Base-by-base conservation (phyloP, 1,140 invertebrate species). In the Himalopsyche phryganea region DNA sequence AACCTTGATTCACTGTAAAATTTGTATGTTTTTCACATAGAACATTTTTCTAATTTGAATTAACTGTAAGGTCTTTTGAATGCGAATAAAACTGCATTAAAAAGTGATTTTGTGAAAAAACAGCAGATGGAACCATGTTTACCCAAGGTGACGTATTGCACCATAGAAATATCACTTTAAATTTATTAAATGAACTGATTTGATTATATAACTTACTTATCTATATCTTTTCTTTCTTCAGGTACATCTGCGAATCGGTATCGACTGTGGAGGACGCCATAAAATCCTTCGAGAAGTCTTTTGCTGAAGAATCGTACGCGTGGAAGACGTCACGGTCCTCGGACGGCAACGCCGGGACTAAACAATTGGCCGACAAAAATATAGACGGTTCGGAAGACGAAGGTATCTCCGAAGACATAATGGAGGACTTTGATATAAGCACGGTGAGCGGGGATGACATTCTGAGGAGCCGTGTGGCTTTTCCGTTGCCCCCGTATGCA, bases 201-300 rank as follows among this genome's bases (percentile, higher is more conserved):
- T n/a, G n/a, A n/a, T n/a, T n/a, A n/a, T n/a, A n/a, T n/a, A n/a
- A n/a, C n/a, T n/a, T n/a, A n/a, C n/a, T n/a, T n/a, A n/a, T n/a
- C n/a, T n/a, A n/a, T n/a, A n/a, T n/a, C n/a, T n/a, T n/a, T 28
- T 28, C 9, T 28, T 28, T 40, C 46, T 50, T 32, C 15, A 63
- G 85, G 85, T 90, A 86, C 67, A 69, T 86, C 0, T 82, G 81
- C 49, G 75, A 80, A 7, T 80, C 85, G 1, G 83, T 83, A 1
- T 78, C 82, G 0, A 84, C 85, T 1, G 82, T 93, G 11, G 77
- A 83, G 1, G 85, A 90, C 66, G 83, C 83, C 0, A 62, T 93
- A 10, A 68, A 82, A 1, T 70, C 83, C 1, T 93, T 89, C 67
- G 85, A 90, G 60, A 65, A 74, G 32, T 81, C 86, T 0, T 91